phyloP scores from a whole-genome alignment of 2,888 invertebrate genomes.

The Drosophila subsilvestris region DNA sequence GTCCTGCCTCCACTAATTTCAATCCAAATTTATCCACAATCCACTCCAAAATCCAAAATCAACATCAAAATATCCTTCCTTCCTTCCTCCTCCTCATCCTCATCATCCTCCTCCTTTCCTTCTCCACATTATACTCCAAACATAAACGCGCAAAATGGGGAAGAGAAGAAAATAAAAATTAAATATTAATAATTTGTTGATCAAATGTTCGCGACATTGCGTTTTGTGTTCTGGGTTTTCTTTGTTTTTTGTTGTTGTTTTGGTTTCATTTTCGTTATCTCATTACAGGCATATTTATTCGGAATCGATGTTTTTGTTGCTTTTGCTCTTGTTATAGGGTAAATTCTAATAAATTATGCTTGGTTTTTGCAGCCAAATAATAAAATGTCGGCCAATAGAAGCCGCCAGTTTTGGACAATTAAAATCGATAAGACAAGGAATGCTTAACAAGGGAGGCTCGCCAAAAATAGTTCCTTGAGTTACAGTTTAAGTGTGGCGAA shows the following conservation, averaged over 20 bases:
- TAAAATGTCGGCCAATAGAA: neutral
- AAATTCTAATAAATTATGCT: constrained; percentile 56
- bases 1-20: constrained; percentile 65
- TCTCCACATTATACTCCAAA: constrained; percentile 66
- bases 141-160: constrained; percentile 77
- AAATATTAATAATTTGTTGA: constrained; percentile 70
- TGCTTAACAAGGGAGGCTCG: constrained; percentile 7
- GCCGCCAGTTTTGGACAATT: constrained; percentile 27
- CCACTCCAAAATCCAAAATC: constrained; percentile 35
- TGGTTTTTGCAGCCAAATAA: constrained; percentile 42
- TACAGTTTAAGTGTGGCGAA: constrained; percentile 32
- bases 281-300: constrained; percentile 59
- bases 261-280: constrained; percentile 25
- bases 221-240: constrained; percentile 50
- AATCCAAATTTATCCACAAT: constrained; percentile 61
- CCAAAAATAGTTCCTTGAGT: constrained; percentile 44
- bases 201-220: constrained; percentile 46
- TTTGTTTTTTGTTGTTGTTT: constrained; percentile 54
- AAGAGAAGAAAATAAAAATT: constrained; percentile 73
- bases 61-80: constrained; percentile 48
- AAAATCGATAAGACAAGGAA: constrained; percentile 50
- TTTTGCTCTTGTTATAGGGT: constrained; percentile 37
- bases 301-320: constrained; percentile 36
- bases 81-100: constrained; percentile 58
- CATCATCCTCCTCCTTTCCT: constrained; percentile 45